These are phyloP conservation scores for Furnarius figulus DNA, from an alignment of 2,113 vertebrate genomes.

Conservation along the genomic window DNA sequence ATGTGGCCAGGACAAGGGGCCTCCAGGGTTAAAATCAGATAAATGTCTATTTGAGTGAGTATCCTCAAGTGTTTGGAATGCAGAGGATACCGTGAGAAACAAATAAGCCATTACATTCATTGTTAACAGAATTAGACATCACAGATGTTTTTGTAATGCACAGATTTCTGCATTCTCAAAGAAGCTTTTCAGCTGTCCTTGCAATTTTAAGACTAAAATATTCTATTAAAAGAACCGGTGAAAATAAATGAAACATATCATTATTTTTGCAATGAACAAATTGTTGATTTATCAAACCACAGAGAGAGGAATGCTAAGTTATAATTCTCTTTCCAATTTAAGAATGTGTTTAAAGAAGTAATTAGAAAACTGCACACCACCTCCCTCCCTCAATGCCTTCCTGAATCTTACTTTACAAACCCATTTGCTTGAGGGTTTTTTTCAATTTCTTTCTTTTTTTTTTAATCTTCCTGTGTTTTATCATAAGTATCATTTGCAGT, in stretches of 20 bases:
- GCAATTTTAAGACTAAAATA: slow-evolving; percentile 75
- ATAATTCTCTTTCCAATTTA: slow-evolving; percentile 57
- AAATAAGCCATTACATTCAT: slow-evolving; percentile 32
- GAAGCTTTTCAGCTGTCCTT: slow-evolving; percentile 67
- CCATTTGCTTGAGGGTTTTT: background rate
- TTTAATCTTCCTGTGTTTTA: background rate
- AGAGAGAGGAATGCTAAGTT: slow-evolving; percentile 59
- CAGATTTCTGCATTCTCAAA: slow-evolving; percentile 56
- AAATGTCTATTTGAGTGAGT: background rate
- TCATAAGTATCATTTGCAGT: background rate
- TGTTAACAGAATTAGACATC: slow-evolving; percentile 43
- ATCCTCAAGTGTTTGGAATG: background rate
- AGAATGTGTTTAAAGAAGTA: slow-evolving; percentile 35
- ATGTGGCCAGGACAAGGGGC: background rate
- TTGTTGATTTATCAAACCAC: slow-evolving; percentile 71
- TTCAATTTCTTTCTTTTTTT: background rate
- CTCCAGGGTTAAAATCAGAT: background rate
- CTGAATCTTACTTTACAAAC: slow-evolving; percentile 26
- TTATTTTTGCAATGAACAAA: slow-evolving; percentile 76
- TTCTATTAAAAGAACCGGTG: slow-evolving; percentile 74
- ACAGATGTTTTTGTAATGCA: slow-evolving; percentile 53
- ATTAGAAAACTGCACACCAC: background rate
- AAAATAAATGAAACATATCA: slow-evolving; percentile 78
- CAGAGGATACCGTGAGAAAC: background rate
- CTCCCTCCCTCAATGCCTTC: background rate